Evolutionary conservation across 1,140 invertebrate species (phyloP).

Genomic region (Acromyrmex heyeri): DNA sequence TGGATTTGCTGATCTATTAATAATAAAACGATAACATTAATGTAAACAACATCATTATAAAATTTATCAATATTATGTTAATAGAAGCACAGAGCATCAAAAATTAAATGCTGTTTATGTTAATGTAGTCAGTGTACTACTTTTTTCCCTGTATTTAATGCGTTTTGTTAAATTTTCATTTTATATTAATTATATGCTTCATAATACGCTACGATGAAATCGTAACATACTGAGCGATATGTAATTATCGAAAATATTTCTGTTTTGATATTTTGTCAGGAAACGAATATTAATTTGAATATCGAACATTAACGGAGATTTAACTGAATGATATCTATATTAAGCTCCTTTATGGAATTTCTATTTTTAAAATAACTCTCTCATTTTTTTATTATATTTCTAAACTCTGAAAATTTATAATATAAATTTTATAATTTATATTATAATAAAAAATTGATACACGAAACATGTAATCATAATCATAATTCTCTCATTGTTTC

Average conservation of each 20-base stretch:
- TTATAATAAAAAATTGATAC: neutral
- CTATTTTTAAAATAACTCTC: neutral
- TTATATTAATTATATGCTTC: slow-evolving; percentile 54
- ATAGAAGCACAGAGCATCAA: neutral
- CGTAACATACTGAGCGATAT: neutral
- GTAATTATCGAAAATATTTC: slow-evolving; percentile 40
- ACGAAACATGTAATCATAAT: neutral
- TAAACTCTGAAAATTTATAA: neutral
- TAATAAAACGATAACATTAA: slow-evolving; percentile 12
- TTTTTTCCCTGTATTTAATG: neutral
- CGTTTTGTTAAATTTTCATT: slow-evolving; percentile 33
- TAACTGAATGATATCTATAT: neutral
- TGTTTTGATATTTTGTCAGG: slow-evolving; percentile 19
- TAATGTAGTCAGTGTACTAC: neutral
- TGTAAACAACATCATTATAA: neutral
- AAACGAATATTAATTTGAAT: slow-evolving; percentile 29
- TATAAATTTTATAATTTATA: no score
- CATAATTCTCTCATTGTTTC: neutral
- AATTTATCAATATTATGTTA: neutral
- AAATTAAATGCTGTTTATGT: slow-evolving; percentile 22
- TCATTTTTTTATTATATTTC: neutral
- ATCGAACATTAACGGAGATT: neutral
- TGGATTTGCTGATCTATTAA: neutral
- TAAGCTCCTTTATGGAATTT: neutral
- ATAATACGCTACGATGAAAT: slow-evolving; percentile 4